Evolutionary conservation across 2,888 invertebrate species (phyloP).

Genomic region (Lamellibrachia satsuma): DNA sequence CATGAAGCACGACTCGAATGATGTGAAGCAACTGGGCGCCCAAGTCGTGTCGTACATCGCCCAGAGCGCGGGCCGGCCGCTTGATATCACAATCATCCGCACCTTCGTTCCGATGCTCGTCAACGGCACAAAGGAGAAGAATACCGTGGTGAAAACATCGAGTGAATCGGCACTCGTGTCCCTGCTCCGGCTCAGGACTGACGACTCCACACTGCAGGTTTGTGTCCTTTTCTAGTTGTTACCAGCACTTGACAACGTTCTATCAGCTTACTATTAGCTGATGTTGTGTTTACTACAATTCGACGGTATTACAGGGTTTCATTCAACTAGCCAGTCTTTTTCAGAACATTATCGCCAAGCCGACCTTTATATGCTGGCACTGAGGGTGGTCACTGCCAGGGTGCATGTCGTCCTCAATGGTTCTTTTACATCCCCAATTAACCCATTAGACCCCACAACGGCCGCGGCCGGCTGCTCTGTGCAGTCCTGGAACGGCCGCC

Average conservation of each 20-base stretch:
- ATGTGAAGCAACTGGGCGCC: conserved; percentile 90
- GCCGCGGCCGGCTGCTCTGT: too few species aligned
- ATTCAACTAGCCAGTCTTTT: neutral
- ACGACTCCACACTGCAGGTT: conserved; percentile 43
- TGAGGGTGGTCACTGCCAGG: too few species aligned
- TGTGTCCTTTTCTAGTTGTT: neutral
- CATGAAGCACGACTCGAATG: conserved; percentile 91
- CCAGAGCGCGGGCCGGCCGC: conserved; percentile 48
- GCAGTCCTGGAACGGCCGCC: too few species aligned
- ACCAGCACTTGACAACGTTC: too few species aligned
- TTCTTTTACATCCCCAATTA: too few species aligned
- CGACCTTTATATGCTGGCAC: too few species aligned
- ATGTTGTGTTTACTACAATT: too few species aligned
- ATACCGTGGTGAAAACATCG: conserved; percentile 91
- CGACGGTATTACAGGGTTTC: too few species aligned
- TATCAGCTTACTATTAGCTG: too few species aligned
- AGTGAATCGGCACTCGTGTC: conserved; percentile 91
- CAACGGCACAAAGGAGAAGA: conserved; percentile 98
- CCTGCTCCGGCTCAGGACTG: conserved; percentile 78
- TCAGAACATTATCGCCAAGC: too few species aligned
- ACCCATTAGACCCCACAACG: too few species aligned
- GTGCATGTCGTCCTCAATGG: too few species aligned
- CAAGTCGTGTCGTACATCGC: conserved; percentile 81
- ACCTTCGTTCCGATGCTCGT: conserved; percentile 84
- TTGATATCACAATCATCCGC: conserved; percentile 27